Evolutionary conservation across 2,888 invertebrate species (phyloP).

Genomic region (Mantis religiosa): DNA sequence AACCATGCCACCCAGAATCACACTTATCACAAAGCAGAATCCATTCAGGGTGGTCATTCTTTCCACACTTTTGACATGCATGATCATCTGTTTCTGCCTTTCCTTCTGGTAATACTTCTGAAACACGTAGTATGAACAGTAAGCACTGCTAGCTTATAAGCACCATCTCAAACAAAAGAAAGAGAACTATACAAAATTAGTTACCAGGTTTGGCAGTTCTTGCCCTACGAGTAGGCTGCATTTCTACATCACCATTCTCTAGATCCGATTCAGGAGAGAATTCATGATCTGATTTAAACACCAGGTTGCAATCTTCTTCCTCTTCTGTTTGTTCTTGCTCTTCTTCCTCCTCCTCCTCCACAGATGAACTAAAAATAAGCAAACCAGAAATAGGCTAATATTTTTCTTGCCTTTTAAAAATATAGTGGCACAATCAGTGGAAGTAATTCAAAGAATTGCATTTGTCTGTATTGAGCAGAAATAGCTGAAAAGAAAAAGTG

Average conservation of each 20-base stretch:
- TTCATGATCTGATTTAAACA: conserved; percentile 83
- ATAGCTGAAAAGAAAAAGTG: not conserved
- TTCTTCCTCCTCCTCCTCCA: conserved; percentile 45
- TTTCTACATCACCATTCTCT: conserved; percentile 63
- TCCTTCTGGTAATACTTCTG: not conserved
- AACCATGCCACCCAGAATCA: conserved; percentile 96
- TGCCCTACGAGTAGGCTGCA: conserved; percentile 73
- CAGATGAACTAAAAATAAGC: conserved; percentile 23
- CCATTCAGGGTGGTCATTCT: conserved; percentile 94
- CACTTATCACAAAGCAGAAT: conserved; percentile 93
- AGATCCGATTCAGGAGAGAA: conserved; percentile 88
- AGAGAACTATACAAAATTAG: not conserved
- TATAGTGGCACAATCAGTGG: not conserved
- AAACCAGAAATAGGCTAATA: not conserved
- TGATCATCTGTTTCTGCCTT: conserved; percentile 56
- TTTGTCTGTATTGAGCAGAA: not conserved
- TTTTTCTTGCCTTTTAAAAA: not conserved
- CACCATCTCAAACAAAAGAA: not conserved
- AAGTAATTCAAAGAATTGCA: too few species aligned
- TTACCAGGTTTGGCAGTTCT: conserved; percentile 58
- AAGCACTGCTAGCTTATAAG: not conserved
- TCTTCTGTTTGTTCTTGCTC: conserved; percentile 45
- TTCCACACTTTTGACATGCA: conserved; percentile 84
- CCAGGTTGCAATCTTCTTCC: conserved; percentile 47
- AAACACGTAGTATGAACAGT: not conserved